These are phyloP conservation scores for Acanthurus lineatus DNA, from an alignment of 2,797 vertebrate genomes.

Conservation along the genomic window DNA sequence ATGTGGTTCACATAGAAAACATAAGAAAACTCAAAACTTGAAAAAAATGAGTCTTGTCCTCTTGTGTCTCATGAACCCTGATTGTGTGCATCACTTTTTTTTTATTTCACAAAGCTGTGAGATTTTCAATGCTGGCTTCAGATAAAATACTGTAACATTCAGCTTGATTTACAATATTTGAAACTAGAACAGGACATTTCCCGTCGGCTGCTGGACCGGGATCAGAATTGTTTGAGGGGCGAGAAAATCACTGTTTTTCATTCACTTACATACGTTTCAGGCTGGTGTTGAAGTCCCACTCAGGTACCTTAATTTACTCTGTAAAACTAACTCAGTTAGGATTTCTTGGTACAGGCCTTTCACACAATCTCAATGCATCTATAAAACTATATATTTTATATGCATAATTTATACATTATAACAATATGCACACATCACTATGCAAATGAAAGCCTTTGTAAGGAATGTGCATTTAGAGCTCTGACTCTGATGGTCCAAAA, in stretches of 20 bases:
- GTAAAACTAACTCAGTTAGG: background rate
- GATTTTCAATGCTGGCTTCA: conserved; percentile 32
- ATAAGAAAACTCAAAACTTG: too few relatives aligned
- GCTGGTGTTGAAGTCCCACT: conserved; percentile 7
- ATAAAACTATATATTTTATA: too few relatives aligned
- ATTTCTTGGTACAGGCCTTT: too few relatives aligned
- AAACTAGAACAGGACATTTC: conserved; percentile 12
- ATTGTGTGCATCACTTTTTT: conserved; percentile 14
- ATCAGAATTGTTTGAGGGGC: conserved; percentile 12
- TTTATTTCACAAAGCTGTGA: conserved; percentile 19
- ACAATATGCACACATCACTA: background rate
- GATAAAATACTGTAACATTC: conserved; percentile 44
- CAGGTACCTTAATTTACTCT: background rate
- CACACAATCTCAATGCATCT: too few relatives aligned
- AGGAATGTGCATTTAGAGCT: conserved; percentile 33
- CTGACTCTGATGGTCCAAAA: too few relatives aligned
- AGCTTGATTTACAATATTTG: conserved; percentile 28
- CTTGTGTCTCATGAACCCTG: conserved; percentile 1
- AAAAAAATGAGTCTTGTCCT: background rate
- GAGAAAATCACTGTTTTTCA: background rate
- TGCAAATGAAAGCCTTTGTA: conserved; percentile 18
- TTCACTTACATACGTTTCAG: background rate
- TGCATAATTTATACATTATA: conserved; percentile 8
- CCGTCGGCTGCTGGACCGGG: conserved; percentile 21
- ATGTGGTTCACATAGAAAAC: too few relatives aligned